Evolutionary conservation across 2,888 invertebrate species (phyloP).

Genomic region (Epiblema foenella): DNA sequence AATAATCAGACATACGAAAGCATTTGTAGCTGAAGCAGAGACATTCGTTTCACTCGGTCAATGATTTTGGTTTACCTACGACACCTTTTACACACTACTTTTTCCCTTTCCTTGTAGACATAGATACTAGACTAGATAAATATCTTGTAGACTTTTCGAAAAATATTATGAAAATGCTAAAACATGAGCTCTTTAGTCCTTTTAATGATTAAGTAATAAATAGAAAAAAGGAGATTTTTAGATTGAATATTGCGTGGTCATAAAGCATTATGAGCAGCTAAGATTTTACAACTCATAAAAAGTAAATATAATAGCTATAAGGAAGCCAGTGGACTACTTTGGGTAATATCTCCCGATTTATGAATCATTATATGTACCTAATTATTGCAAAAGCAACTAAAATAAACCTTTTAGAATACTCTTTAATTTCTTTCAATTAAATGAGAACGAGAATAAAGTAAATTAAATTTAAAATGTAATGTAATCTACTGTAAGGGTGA

Average conservation of each 20-base stretch:
- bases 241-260: not conserved
- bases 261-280: not conserved
- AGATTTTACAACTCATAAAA: slow-evolving; percentile 2
- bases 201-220: not conserved
- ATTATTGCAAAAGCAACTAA: not conserved
- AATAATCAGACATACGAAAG: too few relatives aligned
- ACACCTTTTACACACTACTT: not conserved
- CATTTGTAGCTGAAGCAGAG: too few relatives aligned
- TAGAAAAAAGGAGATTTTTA: not conserved
- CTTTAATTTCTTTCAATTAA: not conserved
- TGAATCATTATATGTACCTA: not conserved
- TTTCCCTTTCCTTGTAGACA: not conserved
- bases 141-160: too few relatives aligned
- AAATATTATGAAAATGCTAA: too few relatives aligned
- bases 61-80: not conserved
- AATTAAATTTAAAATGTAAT: not conserved
- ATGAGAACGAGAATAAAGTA: too few relatives aligned
- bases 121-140: not conserved
- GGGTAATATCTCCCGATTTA: not conserved
- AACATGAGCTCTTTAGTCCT: not conserved
- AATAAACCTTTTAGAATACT: not conserved
- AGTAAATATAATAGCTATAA: too few relatives aligned
- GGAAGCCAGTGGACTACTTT: not conserved
- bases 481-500: not conserved
- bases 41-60: too few relatives aligned